These are phyloP conservation scores for Micromesistius poutassou DNA, from an alignment of 2,797 vertebrate genomes.

Conservation along the genomic window DNA sequence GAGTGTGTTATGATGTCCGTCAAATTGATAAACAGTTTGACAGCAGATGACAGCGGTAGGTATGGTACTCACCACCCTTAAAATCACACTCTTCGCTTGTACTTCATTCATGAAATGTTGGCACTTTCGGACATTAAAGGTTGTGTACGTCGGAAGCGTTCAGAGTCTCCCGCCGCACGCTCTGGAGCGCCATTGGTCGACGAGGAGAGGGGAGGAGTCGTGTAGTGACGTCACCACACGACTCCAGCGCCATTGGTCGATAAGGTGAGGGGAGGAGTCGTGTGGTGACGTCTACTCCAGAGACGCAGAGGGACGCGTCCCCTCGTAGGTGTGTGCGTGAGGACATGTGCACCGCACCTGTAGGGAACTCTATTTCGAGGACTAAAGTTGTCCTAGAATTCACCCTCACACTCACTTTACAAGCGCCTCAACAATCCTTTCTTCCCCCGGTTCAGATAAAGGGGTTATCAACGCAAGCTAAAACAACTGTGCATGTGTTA, in stretches of 20 bases:
- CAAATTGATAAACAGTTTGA: background rate
- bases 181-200: constrained; percentile 50
- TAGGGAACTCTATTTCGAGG: background rate
- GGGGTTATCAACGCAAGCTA: background rate
- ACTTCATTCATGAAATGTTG: background rate
- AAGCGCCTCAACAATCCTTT: background rate
- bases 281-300: too few species aligned
- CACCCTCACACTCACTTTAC: background rate
- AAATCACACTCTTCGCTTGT: background rate
- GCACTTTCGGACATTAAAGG: too few species aligned
- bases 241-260: too few species aligned
- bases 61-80: background rate
- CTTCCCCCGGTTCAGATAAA: background rate
- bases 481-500: background rate
- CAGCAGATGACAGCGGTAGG: background rate
- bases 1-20: background rate
- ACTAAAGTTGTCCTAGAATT: background rate
- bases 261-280: background rate
- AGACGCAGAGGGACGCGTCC: too few species aligned
- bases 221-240: background rate
- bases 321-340: background rate
- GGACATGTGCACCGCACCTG: background rate
- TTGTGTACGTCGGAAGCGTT: background rate
- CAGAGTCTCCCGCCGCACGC: constrained; percentile 59
- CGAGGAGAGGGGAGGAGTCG: background rate